A percentile compares a stretch with the other conserved stretches of the same genome.
Evolutionary conservation across 2,113 vertebrate genomes (phyloP).

Genomic region (Romanogobio albipinnatus): DNA sequence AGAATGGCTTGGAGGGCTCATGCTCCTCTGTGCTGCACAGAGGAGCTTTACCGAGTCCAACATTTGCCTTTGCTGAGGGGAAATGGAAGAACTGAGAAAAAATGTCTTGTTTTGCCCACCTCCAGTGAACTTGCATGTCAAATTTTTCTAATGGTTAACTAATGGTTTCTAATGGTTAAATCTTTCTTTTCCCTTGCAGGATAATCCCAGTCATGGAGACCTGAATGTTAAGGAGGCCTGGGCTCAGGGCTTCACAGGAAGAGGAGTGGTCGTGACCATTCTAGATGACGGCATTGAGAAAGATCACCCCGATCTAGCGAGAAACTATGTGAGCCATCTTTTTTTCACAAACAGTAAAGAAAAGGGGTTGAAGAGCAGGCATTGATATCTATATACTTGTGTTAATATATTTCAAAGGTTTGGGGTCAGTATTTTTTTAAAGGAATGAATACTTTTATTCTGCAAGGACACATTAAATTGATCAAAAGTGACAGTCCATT

Average conservation of each 20-base stretch:
- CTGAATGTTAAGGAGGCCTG: constrained; percentile 92
- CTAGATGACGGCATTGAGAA: constrained; percentile 97
- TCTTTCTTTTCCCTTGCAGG: constrained; percentile 62
- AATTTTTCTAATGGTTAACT: neutral
- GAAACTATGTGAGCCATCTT: constrained; percentile 89
- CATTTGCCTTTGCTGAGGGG: constrained; percentile 10
- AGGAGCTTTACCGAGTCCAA: constrained; percentile 2
- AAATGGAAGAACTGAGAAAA: neutral
- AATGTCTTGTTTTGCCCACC: neutral
- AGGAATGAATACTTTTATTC: neutral
- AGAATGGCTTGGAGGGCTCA: constrained; percentile 4
- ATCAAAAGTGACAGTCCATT: no score
- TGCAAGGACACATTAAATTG: no score
- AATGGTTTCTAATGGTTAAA: neutral
- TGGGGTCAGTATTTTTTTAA: neutral
- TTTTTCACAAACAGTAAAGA: neutral
- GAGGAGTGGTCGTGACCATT: constrained; percentile 92
- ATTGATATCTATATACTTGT: neutral
- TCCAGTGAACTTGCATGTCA: neutral
- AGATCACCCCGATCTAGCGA: constrained; percentile 92
- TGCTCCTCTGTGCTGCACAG: neutral
- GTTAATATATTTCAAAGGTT: neutral
- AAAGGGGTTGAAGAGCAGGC: neutral
- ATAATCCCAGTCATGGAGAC: constrained; percentile 72
- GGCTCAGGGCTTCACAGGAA: constrained; percentile 92